These are phyloP conservation scores for Parascotia fuliginaria DNA, from an alignment of 2,888 invertebrate genomes.

Conservation along the genomic window DNA sequence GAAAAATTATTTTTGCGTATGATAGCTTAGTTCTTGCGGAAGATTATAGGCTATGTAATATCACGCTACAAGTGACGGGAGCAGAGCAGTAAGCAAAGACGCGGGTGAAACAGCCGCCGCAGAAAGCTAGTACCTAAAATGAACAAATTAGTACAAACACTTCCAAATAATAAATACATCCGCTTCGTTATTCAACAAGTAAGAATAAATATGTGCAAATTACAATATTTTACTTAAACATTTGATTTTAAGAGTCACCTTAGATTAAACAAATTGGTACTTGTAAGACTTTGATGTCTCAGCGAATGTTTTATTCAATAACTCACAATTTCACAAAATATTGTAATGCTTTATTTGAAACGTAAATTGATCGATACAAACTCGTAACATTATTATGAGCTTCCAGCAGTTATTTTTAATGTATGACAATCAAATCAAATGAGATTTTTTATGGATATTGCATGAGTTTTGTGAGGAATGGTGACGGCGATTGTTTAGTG, in stretches of 20 bases:
- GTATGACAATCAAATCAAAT: neutral
- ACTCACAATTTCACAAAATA: constrained; percentile 15
- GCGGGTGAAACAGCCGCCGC: no score
- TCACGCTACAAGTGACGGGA: no score
- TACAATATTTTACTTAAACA: neutral
- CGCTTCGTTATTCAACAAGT: no score
- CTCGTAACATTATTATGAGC: constrained; percentile 2
- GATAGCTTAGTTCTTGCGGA: no score
- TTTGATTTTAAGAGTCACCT: neutral
- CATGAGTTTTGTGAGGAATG: neutral
- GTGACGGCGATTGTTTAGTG: no score
- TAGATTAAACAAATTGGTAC: constrained; percentile 16
- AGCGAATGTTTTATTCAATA: constrained; percentile 27
- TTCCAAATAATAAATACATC: no score
- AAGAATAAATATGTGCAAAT: neutral
- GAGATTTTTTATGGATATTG: neutral
- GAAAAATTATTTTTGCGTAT: no score
- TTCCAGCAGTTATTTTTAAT: neutral
- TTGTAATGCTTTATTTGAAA: constrained; percentile 1
- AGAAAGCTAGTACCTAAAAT: no score
- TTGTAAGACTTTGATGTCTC: constrained; percentile 28
- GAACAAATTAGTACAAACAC: no score
- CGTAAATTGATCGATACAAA: constrained; percentile 4
- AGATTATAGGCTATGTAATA: no score
- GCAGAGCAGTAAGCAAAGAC: no score